Percentiles rank a stretch among this genome's conserved stretches.
Conservation (phyloP, 2,797 vertebrate genomes). For the Morus bassanus region DNA sequence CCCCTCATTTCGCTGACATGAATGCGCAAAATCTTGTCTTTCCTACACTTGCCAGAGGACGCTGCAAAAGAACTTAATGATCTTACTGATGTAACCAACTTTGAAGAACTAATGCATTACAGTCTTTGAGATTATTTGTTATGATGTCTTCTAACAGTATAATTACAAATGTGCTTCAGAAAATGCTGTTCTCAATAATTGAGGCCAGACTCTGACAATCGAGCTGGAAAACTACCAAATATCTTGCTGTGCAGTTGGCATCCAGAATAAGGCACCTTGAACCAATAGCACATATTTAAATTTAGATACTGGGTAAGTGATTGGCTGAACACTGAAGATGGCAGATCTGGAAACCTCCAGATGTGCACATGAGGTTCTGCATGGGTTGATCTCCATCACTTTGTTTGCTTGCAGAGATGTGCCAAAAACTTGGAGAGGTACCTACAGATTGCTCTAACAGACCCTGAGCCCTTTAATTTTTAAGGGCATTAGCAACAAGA, state of each 20-base stretch:
- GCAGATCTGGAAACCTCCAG: conserved; percentile 30
- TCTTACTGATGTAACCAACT: neutral
- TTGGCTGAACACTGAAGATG: conserved; percentile 47
- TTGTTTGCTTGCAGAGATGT: neutral
- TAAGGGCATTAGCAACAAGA: neutral
- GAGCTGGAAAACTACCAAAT: neutral
- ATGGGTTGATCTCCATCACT: neutral
- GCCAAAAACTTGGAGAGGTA: neutral
- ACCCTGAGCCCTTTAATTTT: neutral
- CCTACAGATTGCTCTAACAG: neutral
- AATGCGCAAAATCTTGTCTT: neutral
- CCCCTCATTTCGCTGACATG: neutral
- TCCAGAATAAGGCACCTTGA: conserved; percentile 28
- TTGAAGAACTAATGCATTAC: neutral
- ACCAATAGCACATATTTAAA: conserved; percentile 18
- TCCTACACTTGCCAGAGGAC: neutral
- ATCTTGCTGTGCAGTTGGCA: neutral
- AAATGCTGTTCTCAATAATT: neutral
- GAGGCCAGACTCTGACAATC: neutral
- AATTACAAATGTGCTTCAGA: neutral
- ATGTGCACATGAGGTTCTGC: neutral
- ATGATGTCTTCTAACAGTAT: neutral
- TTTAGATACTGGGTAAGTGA: conserved; percentile 36
- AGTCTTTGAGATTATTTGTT: neutral
- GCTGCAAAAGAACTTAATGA: neutral